Evolutionary conservation across 2,113 vertebrate genomes (phyloP), one percentile per base, ranked within the genome.

Genomic region (Burhinus oedicnemus): DNA sequence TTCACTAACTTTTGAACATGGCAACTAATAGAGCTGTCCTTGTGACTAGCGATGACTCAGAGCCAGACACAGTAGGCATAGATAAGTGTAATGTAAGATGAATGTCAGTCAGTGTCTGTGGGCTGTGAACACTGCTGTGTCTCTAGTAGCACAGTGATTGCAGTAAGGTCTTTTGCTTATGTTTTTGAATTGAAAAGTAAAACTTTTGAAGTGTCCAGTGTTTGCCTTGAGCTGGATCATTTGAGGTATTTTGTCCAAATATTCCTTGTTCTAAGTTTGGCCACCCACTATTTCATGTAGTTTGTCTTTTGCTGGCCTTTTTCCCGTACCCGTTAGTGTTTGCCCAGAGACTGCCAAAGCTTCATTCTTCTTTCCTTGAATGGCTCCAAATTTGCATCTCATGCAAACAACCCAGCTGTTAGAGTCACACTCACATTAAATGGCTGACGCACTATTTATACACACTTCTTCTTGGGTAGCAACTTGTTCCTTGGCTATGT

Each of bases 361-460:
- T 95, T 95, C 96, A 96, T 96, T 97, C 97, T 97, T 96, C 88
- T 72, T 96, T 93, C 88, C 58, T 82, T 86, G 95, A 98, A 97
- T 86, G 96, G 97, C 94, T 96, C 78, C 58, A 62, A 81, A 98
- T 98, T 98, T 98, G 97, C 98, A 97, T 98, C 95, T 95, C 93
- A 72, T 97, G 97, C 97, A 97, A 97, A 97, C 97, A 93, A 90
- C 93, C 96, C 98, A 98, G 98, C 98, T 98, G 98, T 97, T 96
- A 76, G 93, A 97, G 94, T 96, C 94, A 76, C 96, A 77, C 89
- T 97, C 78, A 27, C 72, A 83, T 65, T 96, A 97, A 96, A 98
- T 96, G 98, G 96, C 93, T 97, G 97, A 93, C 96, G 81, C 93
- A 74, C 95, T 97, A 96, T 98, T 98, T 96, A 93, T 78, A 93